Evolutionary conservation across 2,113 vertebrate species (phyloP).

Genomic region (Campylorhamphus procurvoides): DNA sequence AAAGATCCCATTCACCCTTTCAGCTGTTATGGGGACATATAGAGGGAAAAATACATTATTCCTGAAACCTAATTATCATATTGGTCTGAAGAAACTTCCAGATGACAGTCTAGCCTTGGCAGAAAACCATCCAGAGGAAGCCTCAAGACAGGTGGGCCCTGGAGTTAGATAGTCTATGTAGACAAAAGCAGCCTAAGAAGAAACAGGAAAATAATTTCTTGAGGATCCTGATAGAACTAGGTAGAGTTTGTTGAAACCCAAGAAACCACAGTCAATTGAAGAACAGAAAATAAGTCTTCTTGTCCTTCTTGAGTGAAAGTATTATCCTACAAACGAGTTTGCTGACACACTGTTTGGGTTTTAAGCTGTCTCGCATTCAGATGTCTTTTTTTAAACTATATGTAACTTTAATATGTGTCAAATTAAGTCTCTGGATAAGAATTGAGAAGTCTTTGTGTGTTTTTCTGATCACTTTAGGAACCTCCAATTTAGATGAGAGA

Average conservation of each 20-base stretch:
- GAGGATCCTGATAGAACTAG: background rate
- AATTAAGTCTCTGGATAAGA: background rate
- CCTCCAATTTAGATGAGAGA: fast-evolving
- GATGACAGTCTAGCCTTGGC: background rate
- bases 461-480: background rate
- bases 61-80: background rate
- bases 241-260: background rate
- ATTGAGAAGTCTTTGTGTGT: background rate
- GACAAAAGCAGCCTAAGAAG: background rate
- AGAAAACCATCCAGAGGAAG: background rate
- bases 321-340: background rate
- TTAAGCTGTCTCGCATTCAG: background rate
- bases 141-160: background rate
- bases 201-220: background rate
- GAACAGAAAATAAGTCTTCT: background rate
- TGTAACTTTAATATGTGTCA: background rate
- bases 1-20: background rate
- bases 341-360: background rate
- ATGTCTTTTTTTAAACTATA: background rate
- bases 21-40: background rate
- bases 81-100: background rate
- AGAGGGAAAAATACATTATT: background rate
- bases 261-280: background rate
- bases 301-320: background rate
- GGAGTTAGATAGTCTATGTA: background rate